Base-by-base conservation (phyloP, 2,888 invertebrate species). In the Platypus cylindrus region DNA sequence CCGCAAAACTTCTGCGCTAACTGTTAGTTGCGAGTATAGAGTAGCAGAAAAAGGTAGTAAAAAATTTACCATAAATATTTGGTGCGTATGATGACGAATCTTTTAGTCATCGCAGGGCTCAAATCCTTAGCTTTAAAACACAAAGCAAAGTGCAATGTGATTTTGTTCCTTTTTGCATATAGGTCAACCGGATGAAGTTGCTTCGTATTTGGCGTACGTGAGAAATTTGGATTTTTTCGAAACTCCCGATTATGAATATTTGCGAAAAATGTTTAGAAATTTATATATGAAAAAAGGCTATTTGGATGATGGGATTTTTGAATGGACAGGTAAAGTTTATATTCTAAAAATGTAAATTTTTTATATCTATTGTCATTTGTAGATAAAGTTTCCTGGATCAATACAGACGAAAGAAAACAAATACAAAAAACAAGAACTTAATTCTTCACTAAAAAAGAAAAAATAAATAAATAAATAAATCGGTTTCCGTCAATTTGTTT, bases 241-340 rank as follows among this genome's bases (percentile, higher is more conserved):
- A 72, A 90, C 93, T 47, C 98, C 97, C 41, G 95, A 98, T 70
- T 98, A 97, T 71, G 94, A 95, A 66, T 94, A 94, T 71, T 75
- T 94, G 64, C 75, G 91, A 56, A 86, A 87, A 62, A 76, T 94
- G 67, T 95, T 95, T 71, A 82, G 82, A 64, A 89, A 89, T 64
- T 74, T 91, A 55, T 89, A 84, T 67, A 81, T 84, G 51, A 75
- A 82, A 51, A 76, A 80, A 61, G 81, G 85, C 46, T 85, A 80
- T 64, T 73, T 78, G 51, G 84, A 87, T 64, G 90, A 91, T 65
- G 85, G 84, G 50, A 83, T 87, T 61, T 91, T 89, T 66, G 90
- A 91, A 68, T 91, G 90, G 90, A 86, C 87, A 67, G 90, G 50
- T 49, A 43, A 40, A 20, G 12, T 15, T 14, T 23, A 36, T 8